Percentiles rank a stretch among this genome's conserved stretches.
phyloP scores from a whole-genome alignment of 1,140 invertebrate genomes.

The Cryptotermes secundus region DNA sequence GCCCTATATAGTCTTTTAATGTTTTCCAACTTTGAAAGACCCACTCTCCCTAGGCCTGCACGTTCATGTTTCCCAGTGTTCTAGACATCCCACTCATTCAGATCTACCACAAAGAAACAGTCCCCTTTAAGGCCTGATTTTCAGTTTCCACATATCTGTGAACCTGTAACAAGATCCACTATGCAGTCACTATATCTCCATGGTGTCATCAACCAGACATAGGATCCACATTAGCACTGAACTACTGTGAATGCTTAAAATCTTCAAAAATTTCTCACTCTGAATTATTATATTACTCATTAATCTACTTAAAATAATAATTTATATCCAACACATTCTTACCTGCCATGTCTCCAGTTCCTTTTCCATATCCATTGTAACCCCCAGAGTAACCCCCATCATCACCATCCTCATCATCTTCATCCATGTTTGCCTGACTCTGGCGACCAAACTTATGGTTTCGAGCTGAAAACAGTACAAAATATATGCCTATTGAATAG shows the following conservation, averaged over 20 bases:
- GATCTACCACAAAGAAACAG: neutral
- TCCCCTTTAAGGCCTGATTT: neutral
- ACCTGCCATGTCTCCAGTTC: slow-evolving; percentile 40
- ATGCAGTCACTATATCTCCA: too few species aligned
- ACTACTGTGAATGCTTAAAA: too few species aligned
- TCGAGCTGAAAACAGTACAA: slow-evolving; percentile 57
- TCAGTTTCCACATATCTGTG: neutral
- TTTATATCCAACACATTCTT: neutral
- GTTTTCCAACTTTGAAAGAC: neutral
- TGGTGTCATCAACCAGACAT: too few species aligned
- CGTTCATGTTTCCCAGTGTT: neutral
- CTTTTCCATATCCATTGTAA: slow-evolving; percentile 34
- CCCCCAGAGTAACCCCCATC: slow-evolving; percentile 39
- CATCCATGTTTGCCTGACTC: slow-evolving; percentile 57
- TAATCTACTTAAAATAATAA: too few species aligned
- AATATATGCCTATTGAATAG: neutral
- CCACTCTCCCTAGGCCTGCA: neutral
- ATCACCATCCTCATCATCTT: slow-evolving; percentile 60
- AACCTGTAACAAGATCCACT: neutral
- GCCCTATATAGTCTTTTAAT: slow-evolving; percentile 24
- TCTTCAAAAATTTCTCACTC: too few species aligned
- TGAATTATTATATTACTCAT: too few species aligned
- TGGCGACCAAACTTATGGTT: slow-evolving; percentile 82
- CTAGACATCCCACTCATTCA: neutral
- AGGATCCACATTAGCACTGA: too few species aligned